Base-by-base conservation (phyloP, 2,888 invertebrate species). In the Elaeidobius kamerunicus region DNA sequence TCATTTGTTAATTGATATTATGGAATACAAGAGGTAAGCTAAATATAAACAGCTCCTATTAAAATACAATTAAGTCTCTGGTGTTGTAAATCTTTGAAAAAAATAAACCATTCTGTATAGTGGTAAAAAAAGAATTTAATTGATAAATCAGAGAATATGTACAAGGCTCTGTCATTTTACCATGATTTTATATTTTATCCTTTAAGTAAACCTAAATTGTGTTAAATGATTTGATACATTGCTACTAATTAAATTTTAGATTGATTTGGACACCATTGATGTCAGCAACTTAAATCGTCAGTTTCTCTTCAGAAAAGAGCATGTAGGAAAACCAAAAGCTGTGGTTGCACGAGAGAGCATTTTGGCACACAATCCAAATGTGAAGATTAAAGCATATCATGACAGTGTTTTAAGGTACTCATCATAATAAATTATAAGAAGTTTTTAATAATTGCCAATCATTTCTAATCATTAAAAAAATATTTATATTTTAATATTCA, bases 221-320 rank as follows among this genome's bases (percentile, higher is more conserved):
- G 11, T 36, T 7, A 34, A 34, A 34, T 34, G 11, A 30, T 7
- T 30, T 15, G 15, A 34, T 7, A 14, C 2, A 34, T 12, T 12
- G 34, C 16, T 11, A 34, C 16, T 34, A n/a, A n/a, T 34, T 61
- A 53, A n/a, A n/a, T 84, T 84, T 61, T 76, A 98, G 97, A 93
- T 99, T 74, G 99, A 99, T 80, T 80, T 99, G 70, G 99, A 99
- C 72, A 99, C 98, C 0, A 99, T 99, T 71, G 99, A 99, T 76
- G 90, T 99, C 52, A 97, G 97, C 76, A 99, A 99, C 72, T 77
- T 99, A 60, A 99, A 99, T 74, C 83, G 99, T 30, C 99, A 99
- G 73, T 99, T 99, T 73, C 76, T 99, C n/a, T 99, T 99, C 69
- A 91, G 95, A 69, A 92, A 93, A 67, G 91, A 95, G 69, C 98